Percentiles rank a stretch among this genome's conserved stretches.
Conservation (phyloP, 2,797 vertebrate genomes). For the Pangasius sanitwongsei region DNA sequence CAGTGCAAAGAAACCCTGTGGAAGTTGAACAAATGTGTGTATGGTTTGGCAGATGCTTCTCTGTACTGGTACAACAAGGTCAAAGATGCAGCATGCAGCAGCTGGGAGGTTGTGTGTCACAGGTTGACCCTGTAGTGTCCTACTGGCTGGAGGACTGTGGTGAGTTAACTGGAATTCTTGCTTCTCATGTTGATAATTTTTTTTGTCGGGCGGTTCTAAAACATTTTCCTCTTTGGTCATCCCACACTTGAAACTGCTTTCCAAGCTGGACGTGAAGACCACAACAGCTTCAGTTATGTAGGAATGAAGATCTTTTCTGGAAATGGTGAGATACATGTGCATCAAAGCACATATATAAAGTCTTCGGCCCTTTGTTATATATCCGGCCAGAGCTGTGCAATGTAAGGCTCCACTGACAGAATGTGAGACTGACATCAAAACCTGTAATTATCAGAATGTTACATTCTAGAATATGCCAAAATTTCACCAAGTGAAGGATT, state of each 20-base stretch:
- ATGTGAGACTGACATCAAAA: not conserved
- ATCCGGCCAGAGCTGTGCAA: constrained; percentile 7
- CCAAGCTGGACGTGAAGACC: constrained; percentile 5
- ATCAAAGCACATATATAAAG: constrained; percentile 18
- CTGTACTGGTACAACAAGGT: not conserved
- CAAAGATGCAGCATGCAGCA: constrained; percentile 26
- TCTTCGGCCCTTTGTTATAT: not conserved
- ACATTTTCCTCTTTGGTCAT: constrained; percentile 14
- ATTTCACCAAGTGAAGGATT: not conserved
- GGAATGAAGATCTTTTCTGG: constrained; percentile 10
- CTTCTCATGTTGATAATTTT: constrained; percentile 29
- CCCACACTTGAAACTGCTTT: constrained; percentile 7
- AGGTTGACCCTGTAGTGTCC: constrained; percentile 46
- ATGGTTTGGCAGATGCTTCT: not conserved
- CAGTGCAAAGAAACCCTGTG: too few relatives aligned
- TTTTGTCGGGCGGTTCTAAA: constrained; percentile 21
- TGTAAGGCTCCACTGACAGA: not conserved
- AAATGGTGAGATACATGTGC: not conserved
- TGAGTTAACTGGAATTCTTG: constrained; percentile 11
- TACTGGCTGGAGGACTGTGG: constrained; percentile 48
- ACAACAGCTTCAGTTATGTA: constrained; percentile 27
- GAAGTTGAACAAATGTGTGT: too few relatives aligned
- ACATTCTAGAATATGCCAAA: not conserved
- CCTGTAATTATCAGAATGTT: not conserved
- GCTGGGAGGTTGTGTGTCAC: constrained; percentile 23